A percentile compares a stretch with the other conserved stretches of the same genome.
These are phyloP conservation scores for Charina bottae DNA, from an alignment of 2,113 vertebrate species.

Conservation along the genomic window DNA sequence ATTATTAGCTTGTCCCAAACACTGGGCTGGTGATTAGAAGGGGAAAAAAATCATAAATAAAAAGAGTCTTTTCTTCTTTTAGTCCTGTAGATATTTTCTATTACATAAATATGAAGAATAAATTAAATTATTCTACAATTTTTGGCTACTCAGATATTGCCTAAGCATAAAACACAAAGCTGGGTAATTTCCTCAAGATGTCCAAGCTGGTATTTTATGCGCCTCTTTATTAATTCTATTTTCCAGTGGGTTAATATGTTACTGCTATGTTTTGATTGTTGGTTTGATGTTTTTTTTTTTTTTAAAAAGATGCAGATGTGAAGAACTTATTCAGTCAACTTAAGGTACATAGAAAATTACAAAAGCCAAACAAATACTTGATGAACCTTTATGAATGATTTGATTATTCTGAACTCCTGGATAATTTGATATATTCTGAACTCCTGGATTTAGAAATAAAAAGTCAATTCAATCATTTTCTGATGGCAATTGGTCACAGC, in stretches of 20 bases:
- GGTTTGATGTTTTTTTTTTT: neutral
- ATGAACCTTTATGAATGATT: neutral
- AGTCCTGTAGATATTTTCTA: neutral
- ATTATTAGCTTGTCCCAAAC: neutral
- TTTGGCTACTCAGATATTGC: neutral
- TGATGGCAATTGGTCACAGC: neutral
- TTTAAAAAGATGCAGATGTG: neutral
- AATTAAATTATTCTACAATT: neutral
- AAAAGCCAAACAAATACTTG: neutral
- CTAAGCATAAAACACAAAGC: neutral
- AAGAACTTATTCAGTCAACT: neutral
- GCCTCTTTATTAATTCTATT: slow-evolving; percentile 3
- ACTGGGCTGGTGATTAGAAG: no score
- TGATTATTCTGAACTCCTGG: neutral
- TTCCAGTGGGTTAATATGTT: neutral
- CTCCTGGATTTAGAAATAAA: neutral
- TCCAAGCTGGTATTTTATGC: neutral
- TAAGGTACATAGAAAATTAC: neutral
- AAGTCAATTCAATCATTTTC: neutral
- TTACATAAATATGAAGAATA: neutral
- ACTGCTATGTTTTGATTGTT: neutral
- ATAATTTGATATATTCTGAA: neutral
- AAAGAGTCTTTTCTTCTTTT: neutral
- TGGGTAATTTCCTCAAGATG: slow-evolving; percentile 15
- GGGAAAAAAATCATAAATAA: neutral